phyloP scores from a whole-genome alignment of 2,888 invertebrate species.

The Drosophila mulleri region DNA sequence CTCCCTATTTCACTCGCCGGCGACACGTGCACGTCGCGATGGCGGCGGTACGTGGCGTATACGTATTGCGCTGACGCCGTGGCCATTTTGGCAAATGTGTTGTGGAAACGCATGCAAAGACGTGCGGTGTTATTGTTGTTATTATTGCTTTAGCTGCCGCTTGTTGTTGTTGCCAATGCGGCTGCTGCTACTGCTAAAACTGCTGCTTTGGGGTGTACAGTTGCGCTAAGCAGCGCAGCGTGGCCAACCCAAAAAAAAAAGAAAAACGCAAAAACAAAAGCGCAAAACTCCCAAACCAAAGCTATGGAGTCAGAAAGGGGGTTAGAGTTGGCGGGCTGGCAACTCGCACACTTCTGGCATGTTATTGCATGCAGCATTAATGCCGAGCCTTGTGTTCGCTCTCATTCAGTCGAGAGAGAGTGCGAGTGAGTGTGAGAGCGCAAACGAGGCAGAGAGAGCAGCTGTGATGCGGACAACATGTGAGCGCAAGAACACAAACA shows the following conservation, averaged over 20 bases:
- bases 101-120: conserved; percentile 69
- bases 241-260: conserved; percentile 39
- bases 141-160: conserved; percentile 20
- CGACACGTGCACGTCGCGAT: conserved; percentile 62
- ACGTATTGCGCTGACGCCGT: conserved; percentile 77
- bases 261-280: conserved; percentile 30
- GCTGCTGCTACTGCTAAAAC: background rate
- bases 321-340: conserved; percentile 48
- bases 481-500: conserved; percentile 50
- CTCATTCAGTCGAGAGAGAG: conserved; percentile 15
- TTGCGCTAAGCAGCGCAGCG: conserved; percentile 72
- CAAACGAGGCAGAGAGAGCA: conserved; percentile 38
- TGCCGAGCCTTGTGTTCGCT: conserved; percentile 23
- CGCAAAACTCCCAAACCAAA: conserved; percentile 42
- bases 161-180: conserved; percentile 14
- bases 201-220: conserved; percentile 58
- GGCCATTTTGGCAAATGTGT: conserved; percentile 68
- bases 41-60: conserved; percentile 69
- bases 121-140: conserved; percentile 33
- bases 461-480: conserved; percentile 56
- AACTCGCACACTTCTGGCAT: conserved; percentile 26
- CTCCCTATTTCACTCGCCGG: conserved; percentile 34
- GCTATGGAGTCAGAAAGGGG: conserved; percentile 45
- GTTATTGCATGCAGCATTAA: conserved; percentile 52
- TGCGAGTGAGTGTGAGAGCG: conserved; percentile 10